These are phyloP conservation scores for Cichladusa arquata DNA, from an alignment of 2,113 vertebrate genomes.

Conservation along the genomic window DNA sequence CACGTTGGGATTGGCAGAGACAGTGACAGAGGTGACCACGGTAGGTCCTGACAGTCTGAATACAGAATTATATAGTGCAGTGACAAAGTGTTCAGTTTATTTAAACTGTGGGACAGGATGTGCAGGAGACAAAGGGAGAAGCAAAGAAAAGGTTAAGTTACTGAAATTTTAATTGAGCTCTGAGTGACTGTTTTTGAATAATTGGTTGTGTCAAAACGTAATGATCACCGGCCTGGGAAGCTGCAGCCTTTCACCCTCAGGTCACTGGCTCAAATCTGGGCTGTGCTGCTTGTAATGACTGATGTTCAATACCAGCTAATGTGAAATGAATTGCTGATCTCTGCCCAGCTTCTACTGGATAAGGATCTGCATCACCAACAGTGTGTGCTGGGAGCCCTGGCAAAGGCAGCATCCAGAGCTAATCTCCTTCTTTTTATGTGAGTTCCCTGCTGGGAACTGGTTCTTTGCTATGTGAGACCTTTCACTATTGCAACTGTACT, in stretches of 20 bases:
- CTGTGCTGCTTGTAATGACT: conserved; percentile 22
- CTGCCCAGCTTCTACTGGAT: not conserved
- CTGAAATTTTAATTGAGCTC: conserved; percentile 62
- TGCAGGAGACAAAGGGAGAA: not conserved
- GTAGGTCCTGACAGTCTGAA: not conserved
- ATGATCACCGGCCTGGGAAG: conserved; percentile 41
- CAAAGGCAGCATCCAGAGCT: not conserved
- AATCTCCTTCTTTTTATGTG: not conserved
- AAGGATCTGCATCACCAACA: not conserved
- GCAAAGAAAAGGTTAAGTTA: conserved; percentile 41
- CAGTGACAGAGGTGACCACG: conserved; percentile 9
- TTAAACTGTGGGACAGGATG: not conserved
- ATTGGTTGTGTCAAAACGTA: conserved; percentile 56
- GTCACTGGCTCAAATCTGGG: conserved; percentile 44
- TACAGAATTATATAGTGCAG: not conserved
- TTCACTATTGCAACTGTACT: not conserved
- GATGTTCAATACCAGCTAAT: conserved; percentile 35
- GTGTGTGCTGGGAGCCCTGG: not conserved
- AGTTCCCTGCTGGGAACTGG: not conserved
- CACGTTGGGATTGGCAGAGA: not conserved
- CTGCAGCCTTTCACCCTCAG: conserved; percentile 55
- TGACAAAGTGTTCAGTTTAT: not conserved
- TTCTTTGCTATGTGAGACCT: not conserved
- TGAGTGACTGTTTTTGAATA: conserved; percentile 57
- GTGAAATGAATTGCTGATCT: conserved; percentile 52